A percentile compares a stretch with the other conserved stretches of the same genome.
These are phyloP conservation scores for Notodonta ziczac DNA, from an alignment of 2,888 invertebrate genomes.

Conservation along the genomic window DNA sequence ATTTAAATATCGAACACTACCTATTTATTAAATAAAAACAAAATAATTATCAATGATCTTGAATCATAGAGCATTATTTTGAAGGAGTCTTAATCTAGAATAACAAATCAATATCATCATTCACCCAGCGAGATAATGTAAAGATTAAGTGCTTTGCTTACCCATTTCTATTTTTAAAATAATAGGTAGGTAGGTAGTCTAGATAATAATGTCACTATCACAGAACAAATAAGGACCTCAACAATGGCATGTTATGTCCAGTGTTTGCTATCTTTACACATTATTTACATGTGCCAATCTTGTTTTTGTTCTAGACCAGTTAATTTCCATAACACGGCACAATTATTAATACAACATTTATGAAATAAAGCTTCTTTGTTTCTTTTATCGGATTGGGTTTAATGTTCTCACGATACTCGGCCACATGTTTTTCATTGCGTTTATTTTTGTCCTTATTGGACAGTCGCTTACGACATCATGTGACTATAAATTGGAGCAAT, in stretches of 20 bases:
- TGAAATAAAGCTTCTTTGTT: conserved; percentile 56
- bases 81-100: too few species aligned
- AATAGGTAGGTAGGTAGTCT: not conserved
- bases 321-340: conserved; percentile 11
- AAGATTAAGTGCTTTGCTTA: not conserved
- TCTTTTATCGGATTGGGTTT: conserved; percentile 64
- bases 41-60: too few species aligned
- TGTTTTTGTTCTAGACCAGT: conserved; percentile 6
- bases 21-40: too few species aligned
- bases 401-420: conserved; percentile 75
- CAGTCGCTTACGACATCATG: conserved; percentile 64
- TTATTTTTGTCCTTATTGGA: conserved; percentile 70
- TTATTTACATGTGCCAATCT: conserved; percentile 1
- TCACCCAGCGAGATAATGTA: not conserved
- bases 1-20: too few species aligned
- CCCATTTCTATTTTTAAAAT: conserved; percentile 1
- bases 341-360: conserved; percentile 27
- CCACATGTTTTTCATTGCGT: conserved; percentile 79
- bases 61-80: too few species aligned
- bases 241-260: not conserved
- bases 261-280: not conserved
- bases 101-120: not conserved
- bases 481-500: conserved; percentile 73
- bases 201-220: not conserved
- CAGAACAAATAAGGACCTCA: not conserved